Evolutionary conservation across 2,113 vertebrate genomes (phyloP).

Genomic region (Romanogobio albipinnatus): DNA sequence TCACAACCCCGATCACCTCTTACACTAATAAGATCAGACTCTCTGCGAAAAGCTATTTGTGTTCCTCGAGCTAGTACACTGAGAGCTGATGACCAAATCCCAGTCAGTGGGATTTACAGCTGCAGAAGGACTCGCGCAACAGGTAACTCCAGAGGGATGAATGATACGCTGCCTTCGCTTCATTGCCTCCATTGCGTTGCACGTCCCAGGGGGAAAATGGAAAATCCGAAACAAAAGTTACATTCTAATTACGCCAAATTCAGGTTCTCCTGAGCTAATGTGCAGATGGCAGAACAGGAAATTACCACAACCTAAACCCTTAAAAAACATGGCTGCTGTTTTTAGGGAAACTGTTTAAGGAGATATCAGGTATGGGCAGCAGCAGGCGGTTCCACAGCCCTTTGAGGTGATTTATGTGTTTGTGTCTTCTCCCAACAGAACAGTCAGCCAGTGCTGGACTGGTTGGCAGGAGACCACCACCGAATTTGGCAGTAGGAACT

Average conservation of each 20-base stretch:
- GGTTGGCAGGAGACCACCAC: constrained; percentile 8
- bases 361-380: constrained; percentile 11
- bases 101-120: constrained; percentile 38
- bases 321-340: neutral
- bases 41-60: constrained; percentile 36
- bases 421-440: constrained; percentile 38
- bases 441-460: neutral
- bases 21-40: constrained; percentile 56
- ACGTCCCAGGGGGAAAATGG: constrained; percentile 1
- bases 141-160: constrained; percentile 15
- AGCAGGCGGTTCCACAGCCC: constrained; percentile 25
- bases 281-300: neutral
- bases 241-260: neutral
- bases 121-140: constrained; percentile 12
- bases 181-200: neutral
- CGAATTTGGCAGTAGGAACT: constrained; percentile 18
- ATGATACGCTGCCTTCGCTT: neutral
- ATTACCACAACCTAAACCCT: neutral
- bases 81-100: constrained; percentile 41
- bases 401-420: constrained; percentile 53
- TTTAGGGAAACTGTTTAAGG: neutral
- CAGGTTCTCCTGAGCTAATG: neutral
- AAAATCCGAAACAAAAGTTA: constrained; percentile 1
- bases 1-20: constrained; percentile 35
- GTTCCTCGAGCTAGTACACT: constrained; percentile 40